Percentiles rank a stretch among this genome's conserved stretches.
phyloP scores from a whole-genome alignment of 2,888 invertebrate genomes.

The Danaus chrysippus region DNA sequence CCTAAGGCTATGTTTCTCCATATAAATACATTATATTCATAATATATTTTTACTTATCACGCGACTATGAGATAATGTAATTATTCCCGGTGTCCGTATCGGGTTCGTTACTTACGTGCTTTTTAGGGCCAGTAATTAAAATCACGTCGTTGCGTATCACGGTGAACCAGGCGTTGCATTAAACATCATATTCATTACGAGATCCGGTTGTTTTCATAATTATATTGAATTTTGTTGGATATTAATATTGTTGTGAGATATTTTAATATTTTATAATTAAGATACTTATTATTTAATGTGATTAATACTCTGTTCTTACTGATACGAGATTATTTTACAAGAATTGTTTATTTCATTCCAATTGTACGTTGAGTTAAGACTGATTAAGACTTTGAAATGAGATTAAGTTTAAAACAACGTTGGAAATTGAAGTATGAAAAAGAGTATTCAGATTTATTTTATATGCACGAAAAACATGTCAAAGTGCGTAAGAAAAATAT shows the following conservation, averaged over 20 bases:
- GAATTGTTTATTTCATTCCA: too few species aligned
- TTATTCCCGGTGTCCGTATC: conserved; percentile 47
- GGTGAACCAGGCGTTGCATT: conserved; percentile 26
- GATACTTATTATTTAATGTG: conserved; percentile 15
- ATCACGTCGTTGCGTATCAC: conserved; percentile 33
- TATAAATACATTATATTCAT: conserved; percentile 35
- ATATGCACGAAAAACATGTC: too few species aligned
- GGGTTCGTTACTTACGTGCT: conserved; percentile 33
- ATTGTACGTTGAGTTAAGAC: too few species aligned
- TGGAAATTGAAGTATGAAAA: too few species aligned
- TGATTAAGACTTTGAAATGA: too few species aligned
- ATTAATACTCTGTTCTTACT: not conserved
- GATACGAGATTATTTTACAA: too few species aligned
- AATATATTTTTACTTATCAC: conserved; percentile 28
- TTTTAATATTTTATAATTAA: conserved; percentile 17
- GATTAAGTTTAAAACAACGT: too few species aligned
- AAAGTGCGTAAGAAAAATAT: too few species aligned
- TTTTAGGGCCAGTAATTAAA: conserved; percentile 40
- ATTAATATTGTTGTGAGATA: conserved; percentile 21
- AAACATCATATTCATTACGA: conserved; percentile 30
- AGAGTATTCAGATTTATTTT: too few species aligned
- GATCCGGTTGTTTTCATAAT: conserved; percentile 29
- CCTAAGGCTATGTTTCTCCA: conserved; percentile 20
- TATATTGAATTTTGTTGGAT: conserved; percentile 30
- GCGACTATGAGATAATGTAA: conserved; percentile 58